These are phyloP conservation scores for Mamestra configurata DNA, from an alignment of 1,140 invertebrate genomes.

Conservation along the genomic window DNA sequence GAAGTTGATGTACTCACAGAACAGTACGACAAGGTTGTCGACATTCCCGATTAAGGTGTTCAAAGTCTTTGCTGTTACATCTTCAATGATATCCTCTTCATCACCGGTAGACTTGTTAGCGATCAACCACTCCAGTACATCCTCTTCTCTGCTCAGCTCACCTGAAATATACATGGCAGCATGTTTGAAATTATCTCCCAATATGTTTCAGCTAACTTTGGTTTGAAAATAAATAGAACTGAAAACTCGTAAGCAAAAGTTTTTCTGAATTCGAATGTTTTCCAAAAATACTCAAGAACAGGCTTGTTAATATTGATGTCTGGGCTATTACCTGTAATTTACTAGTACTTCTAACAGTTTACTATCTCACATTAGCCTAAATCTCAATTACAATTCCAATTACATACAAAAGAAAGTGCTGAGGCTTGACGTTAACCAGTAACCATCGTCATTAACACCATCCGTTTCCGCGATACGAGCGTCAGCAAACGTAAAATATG, in stretches of 20 bases:
- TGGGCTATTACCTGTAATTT: conserved; percentile 16
- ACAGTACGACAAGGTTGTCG: conserved; percentile 96
- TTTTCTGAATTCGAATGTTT: conserved; percentile 9
- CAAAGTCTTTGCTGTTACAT: conserved; percentile 96
- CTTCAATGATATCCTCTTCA: conserved; percentile 97
- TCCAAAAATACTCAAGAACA: conserved; percentile 15
- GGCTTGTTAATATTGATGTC: background rate
- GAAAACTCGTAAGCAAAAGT: conserved; percentile 12
- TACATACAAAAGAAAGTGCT: conserved; percentile 47
- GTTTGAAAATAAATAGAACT: conserved; percentile 33
- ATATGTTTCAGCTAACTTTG: background rate
- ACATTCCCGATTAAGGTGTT: conserved; percentile 96
- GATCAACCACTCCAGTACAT: conserved; percentile 97
- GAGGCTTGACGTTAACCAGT: conserved; percentile 56
- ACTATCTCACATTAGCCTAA: conserved; percentile 11
- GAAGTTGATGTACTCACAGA: conserved; percentile 92
- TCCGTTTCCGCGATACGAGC: conserved; percentile 64
- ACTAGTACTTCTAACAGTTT: conserved; percentile 29
- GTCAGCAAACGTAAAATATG: conserved; percentile 69
- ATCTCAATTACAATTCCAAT: conserved; percentile 29
- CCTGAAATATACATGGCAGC: conserved; percentile 88
- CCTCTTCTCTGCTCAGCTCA: conserved; percentile 96
- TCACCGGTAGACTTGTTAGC: conserved; percentile 97
- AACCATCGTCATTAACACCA: conserved; percentile 48
- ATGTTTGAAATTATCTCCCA: background rate